Percentiles rank a stretch among this genome's conserved stretches.
These are phyloP conservation scores for Cheilosia scutellata DNA, from an alignment of 2,888 invertebrate species.

Conservation along the genomic window DNA sequence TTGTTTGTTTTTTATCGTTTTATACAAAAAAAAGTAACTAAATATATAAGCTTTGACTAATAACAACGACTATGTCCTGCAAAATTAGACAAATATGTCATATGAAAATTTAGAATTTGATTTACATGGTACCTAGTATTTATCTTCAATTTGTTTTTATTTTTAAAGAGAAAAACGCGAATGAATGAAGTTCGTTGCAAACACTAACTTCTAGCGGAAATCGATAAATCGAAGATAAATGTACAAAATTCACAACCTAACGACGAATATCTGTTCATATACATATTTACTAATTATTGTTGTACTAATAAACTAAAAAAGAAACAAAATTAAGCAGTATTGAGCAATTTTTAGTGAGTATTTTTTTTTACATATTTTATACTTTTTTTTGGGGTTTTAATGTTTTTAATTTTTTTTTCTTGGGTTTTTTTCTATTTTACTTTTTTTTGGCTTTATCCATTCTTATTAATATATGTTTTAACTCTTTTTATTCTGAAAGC, in stretches of 20 bases:
- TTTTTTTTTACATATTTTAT: conserved; percentile 62
- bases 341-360: conserved; percentile 69
- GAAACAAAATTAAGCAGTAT: conserved; percentile 46
- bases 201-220: conserved; percentile 41
- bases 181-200: conserved; percentile 42
- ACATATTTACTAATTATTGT: conserved; percentile 59
- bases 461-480: conserved; percentile 63
- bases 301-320: conserved; percentile 51
- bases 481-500: conserved; percentile 73
- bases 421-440: conserved; percentile 42
- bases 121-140: conserved; percentile 42
- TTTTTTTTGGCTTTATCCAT: conserved; percentile 64
- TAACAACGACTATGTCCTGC: conserved; percentile 49
- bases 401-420: conserved; percentile 51
- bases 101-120: conserved; percentile 52
- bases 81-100: conserved; percentile 53
- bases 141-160: conserved; percentile 59
- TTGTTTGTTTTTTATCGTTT: conserved; percentile 48
- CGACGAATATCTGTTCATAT: conserved; percentile 43
- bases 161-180: conserved; percentile 12
- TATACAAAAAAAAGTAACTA: conserved; percentile 64
- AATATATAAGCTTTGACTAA: conserved; percentile 61
- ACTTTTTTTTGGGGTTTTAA: conserved; percentile 56
- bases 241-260: conserved; percentile 72
- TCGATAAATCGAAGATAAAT: conserved; percentile 72